A percentile compares a stretch with the other conserved stretches of the same genome.
These are phyloP conservation scores for Boloria euphrosyne DNA, from an alignment of 2,888 invertebrate genomes.

Conservation along the genomic window DNA sequence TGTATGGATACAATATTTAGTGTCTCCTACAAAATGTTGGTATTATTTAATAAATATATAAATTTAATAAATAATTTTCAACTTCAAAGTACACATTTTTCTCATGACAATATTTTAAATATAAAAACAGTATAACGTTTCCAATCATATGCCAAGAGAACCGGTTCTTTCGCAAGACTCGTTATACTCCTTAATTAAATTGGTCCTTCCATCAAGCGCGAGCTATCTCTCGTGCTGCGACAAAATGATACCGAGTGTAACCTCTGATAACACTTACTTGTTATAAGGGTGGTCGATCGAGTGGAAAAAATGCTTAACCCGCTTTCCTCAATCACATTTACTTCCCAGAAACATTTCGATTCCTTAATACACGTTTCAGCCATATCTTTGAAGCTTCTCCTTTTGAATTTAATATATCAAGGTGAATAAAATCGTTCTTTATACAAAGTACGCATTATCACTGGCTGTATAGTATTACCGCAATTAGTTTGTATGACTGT, in stretches of 20 bases:
- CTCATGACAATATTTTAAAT: constrained; percentile 9
- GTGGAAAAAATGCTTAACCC: constrained; percentile 72
- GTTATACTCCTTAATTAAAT: constrained; percentile 60
- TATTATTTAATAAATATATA: too few species aligned
- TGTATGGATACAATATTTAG: too few species aligned
- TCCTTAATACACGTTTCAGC: constrained; percentile 49
- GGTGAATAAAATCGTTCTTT: not conserved
- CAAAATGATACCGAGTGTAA: constrained; percentile 57
- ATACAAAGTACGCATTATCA: constrained; percentile 4
- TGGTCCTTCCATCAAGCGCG: constrained; percentile 51
- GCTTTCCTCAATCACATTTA: constrained; percentile 66
- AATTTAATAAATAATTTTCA: not conserved
- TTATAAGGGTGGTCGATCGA: constrained; percentile 61
- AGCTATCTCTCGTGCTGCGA: constrained; percentile 53
- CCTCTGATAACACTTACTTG: constrained; percentile 55
- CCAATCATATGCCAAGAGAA: constrained; percentile 43
- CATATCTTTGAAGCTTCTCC: constrained; percentile 7
- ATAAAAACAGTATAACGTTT: constrained; percentile 44
- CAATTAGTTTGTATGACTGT: constrained; percentile 17
- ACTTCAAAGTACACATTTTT: not conserved
- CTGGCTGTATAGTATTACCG: not conserved
- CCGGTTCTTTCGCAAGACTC: constrained; percentile 46
- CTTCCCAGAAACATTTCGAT: constrained; percentile 63
- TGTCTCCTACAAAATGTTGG: too few species aligned
- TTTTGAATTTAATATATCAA: constrained; percentile 8